Conservation (phyloP, 2,113 vertebrate species). For the Melanerpes aurifrons region DNA sequence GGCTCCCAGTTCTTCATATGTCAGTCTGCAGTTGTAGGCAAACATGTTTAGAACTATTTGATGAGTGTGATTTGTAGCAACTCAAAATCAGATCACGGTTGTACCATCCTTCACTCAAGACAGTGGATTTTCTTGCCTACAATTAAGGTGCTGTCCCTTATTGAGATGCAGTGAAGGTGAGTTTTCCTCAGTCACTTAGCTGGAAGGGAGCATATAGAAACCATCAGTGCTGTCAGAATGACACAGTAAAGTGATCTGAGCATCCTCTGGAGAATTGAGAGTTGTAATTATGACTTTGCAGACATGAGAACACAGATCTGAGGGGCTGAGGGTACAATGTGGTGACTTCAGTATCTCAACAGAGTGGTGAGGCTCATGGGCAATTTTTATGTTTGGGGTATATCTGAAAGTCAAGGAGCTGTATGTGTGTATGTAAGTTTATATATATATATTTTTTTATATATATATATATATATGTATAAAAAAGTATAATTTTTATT, state of each 20-base stretch:
- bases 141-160: neutral
- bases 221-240: neutral
- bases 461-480: neutral
- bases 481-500: neutral
- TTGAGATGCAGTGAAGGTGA: neutral
- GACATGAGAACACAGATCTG: neutral
- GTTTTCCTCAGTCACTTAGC: neutral
- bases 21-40: neutral
- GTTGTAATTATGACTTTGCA: neutral
- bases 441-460: neutral
- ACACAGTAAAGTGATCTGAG: neutral
- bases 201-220: neutral
- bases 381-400: neutral
- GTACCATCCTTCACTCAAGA: fast-evolving
- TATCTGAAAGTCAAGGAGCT: neutral
- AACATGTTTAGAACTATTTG: fast-evolving
- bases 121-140: neutral
- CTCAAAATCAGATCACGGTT: fast-evolving
- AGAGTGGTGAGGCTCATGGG: fast-evolving
- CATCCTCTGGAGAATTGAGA: neutral
- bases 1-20: neutral
- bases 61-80: neutral
- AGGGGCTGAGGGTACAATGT: neutral
- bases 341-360: neutral
- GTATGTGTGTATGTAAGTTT: neutral